Percentiles rank a stretch among this genome's conserved stretches.
These are phyloP conservation scores for Schizotus pectinicornis DNA, from an alignment of 2,888 invertebrate genomes.

Conservation along the genomic window DNA sequence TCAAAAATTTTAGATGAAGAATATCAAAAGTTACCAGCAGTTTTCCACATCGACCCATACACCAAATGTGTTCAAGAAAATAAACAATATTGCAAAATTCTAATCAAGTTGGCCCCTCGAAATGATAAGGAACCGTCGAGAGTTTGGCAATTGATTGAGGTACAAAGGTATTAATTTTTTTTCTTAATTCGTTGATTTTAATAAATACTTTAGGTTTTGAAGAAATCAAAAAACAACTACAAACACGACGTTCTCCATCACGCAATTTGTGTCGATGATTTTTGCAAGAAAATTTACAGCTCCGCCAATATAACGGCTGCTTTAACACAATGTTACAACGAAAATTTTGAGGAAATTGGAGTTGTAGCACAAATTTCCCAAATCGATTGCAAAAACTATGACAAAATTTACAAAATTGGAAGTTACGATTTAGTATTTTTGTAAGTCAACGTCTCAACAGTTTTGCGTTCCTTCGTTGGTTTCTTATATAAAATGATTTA, in stretches of 20 bases:
- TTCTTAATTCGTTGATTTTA: background rate
- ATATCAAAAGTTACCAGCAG: conserved; percentile 15
- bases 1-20: conserved; percentile 2
- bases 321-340: conserved; percentile 28
- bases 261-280: conserved; percentile 36
- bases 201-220: conserved; percentile 28
- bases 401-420: conserved; percentile 18
- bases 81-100: conserved; percentile 8
- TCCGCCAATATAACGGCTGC: background rate
- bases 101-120: conserved; percentile 18
- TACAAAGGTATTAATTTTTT: conserved; percentile 6
- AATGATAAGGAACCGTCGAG: conserved; percentile 21
- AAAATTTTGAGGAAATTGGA: conserved; percentile 30
- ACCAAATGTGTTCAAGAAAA: conserved; percentile 10
- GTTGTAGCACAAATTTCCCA: conserved; percentile 23
- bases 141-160: conserved; percentile 38
- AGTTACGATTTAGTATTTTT: conserved; percentile 12
- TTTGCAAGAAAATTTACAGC: conserved; percentile 23
- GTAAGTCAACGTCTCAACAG: background rate
- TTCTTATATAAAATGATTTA: conserved; percentile 4
- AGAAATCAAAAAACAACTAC: conserved; percentile 32
- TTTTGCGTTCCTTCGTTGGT: no score
- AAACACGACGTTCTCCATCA: conserved; percentile 39
- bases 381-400: conserved; percentile 28
- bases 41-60: conserved; percentile 17